Evolutionary conservation across 2,888 invertebrate genomes (phyloP), one percentile per base, ranked within the genome.

Genomic region (Pharmacophagus antenor): DNA sequence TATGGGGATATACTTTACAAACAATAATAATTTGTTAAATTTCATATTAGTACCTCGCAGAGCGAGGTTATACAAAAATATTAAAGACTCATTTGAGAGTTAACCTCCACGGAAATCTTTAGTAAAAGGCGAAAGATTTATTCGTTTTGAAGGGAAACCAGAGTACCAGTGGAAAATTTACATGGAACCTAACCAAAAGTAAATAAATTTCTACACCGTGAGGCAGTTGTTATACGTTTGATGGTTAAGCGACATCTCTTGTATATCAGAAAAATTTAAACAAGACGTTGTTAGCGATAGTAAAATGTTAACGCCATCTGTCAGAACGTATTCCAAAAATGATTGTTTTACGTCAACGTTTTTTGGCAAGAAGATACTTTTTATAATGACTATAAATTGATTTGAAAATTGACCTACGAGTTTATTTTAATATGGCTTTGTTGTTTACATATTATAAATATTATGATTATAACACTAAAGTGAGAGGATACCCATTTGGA

Each of bases 81-180:
- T 7, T 15, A 20, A 37, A 93, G 92, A 93, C 93, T 93, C 93
- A 93, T 93, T 92, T 91, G 91, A 89, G 90, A 93, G 93, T 88
- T 86, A 93, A 92, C 91, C 92, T 92, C 93, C 93, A 93, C 93
- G 93, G 93, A 93, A 93, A 93, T 93, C 93, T 93, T 93, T 93
- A 93, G 93, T 93, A 93, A 93, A 93, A 93, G 93, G 93, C 93
- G 93, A 93, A 94, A 93, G 93, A 93, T 93, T 93, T 93, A 91
- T 92, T 80, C 92, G 93, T 91, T 82, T 82, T 93, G 93, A 92
- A 92, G 92, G 91, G 92, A 93, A 91, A 90, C 93, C 92, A 60
- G 59, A 60, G 59, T 60, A 20, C 5, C 4, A 5, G 1, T 1
- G 1, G 0, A 5, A 7, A 2, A 17, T 7, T 6, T 18, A 0